These are phyloP conservation scores for Panagrolaimus sp. DNA, from an alignment of 1,140 invertebrate species.

Conservation along the genomic window DNA sequence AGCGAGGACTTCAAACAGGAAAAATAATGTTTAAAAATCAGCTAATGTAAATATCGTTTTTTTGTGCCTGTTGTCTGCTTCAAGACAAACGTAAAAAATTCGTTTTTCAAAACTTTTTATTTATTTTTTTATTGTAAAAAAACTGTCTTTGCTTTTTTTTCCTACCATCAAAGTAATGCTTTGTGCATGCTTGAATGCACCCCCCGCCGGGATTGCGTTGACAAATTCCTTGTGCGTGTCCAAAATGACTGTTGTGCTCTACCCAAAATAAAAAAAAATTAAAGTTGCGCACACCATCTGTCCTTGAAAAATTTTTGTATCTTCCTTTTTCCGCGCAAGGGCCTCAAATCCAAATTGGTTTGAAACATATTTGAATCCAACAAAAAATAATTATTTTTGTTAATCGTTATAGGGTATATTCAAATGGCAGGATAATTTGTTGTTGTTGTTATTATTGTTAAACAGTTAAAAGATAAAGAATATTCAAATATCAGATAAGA, in stretches of 20 bases:
- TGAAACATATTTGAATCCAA: background rate
- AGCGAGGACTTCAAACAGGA: too few species aligned
- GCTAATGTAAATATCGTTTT: constrained; percentile 3
- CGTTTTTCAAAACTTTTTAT: background rate
- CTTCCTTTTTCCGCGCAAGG: background rate
- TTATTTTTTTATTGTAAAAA: background rate
- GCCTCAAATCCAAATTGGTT: constrained; percentile 10
- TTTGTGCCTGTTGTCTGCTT: background rate
- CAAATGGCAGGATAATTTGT: background rate
- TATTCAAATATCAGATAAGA: background rate
- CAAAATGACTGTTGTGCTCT: background rate
- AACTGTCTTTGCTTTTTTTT: background rate
- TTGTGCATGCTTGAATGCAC: constrained; percentile 14
- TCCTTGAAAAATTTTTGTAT: constrained; percentile 5
- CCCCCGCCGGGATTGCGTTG: background rate
- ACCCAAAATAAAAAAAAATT: too few species aligned
- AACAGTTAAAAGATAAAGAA: background rate
- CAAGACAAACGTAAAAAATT: background rate
- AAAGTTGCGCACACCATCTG: constrained; percentile 1
- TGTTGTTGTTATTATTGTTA: background rate
- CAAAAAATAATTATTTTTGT: background rate
- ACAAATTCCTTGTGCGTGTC: background rate
- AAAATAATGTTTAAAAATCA: background rate
- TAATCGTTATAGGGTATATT: background rate
- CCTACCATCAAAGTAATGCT: background rate